Evolutionary conservation across 1,140 invertebrate genomes (phyloP).

Genomic region (Asobara japonica): DNA sequence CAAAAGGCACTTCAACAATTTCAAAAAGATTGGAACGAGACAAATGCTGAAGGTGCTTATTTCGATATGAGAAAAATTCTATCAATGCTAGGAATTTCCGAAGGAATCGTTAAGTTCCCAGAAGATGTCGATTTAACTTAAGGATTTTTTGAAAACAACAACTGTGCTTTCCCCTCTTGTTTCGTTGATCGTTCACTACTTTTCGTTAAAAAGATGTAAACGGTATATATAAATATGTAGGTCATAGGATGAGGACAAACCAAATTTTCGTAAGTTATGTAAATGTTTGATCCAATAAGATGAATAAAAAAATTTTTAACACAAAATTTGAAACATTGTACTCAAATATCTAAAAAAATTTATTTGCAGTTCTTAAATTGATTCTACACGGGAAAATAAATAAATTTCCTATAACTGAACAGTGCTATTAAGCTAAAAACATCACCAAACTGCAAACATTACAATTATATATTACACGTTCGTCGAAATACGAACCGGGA

Average conservation of each 20-base stretch:
- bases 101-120: slow-evolving; percentile 26
- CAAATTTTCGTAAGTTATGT: too few species aligned
- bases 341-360: too few species aligned
- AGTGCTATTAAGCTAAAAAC: too few species aligned
- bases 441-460: too few species aligned
- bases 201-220: neutral
- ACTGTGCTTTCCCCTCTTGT: neutral
- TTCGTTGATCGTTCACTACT: neutral
- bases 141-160: neutral
- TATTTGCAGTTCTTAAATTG: neutral
- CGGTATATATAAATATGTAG: neutral
- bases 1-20: slow-evolving; percentile 30
- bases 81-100: slow-evolving; percentile 24
- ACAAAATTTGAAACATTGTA: too few species aligned
- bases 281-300: too few species aligned
- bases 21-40: slow-evolving; percentile 25
- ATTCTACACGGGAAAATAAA: too few species aligned
- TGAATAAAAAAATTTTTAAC: too few species aligned
- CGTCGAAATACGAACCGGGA: too few species aligned
- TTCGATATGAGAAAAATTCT: slow-evolving; percentile 29
- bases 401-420: too few species aligned
- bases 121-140: slow-evolving; percentile 14
- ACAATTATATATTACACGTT: too few species aligned
- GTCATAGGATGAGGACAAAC: too few species aligned
- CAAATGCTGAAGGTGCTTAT: neutral